A percentile compares a stretch with the other conserved stretches of the same genome.
Evolutionary conservation across 2,113 vertebrate genomes (phyloP).

Genomic region (Elephas maximus): DNA sequence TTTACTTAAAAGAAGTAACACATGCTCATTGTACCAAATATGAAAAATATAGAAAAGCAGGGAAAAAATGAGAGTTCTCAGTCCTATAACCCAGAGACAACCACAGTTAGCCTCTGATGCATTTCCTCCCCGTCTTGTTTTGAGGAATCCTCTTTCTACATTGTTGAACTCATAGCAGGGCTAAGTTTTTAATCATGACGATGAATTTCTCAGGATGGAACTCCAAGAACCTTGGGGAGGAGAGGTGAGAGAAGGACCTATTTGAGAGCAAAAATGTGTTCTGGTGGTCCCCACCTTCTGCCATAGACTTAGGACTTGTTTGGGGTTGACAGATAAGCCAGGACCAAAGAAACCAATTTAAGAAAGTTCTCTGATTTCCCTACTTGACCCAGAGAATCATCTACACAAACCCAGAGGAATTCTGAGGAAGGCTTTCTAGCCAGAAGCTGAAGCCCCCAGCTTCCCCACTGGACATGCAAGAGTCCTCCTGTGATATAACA

Average conservation of each 20-base stretch:
- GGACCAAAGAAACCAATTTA: not conserved
- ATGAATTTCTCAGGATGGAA: not conserved
- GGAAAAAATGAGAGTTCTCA: not conserved
- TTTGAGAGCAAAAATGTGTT: not conserved
- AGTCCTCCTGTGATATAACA: not conserved
- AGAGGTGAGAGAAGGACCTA: not conserved
- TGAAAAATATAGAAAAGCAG: not conserved
- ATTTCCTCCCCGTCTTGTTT: not conserved
- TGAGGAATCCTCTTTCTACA: not conserved
- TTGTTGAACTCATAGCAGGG: not conserved
- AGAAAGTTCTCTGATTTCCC: not conserved
- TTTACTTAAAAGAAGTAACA: not conserved
- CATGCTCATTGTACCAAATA: not conserved
- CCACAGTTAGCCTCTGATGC: not conserved
- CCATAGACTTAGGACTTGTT: not conserved
- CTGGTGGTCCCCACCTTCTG: not conserved
- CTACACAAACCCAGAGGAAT: not conserved
- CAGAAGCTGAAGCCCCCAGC: not conserved
- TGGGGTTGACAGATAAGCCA: not conserved
- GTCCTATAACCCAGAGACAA: not conserved
- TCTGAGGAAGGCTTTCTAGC: too few relatives aligned
- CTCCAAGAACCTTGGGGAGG: not conserved
- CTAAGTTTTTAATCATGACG: not conserved
- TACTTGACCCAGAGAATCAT: not conserved
- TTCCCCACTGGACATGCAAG: too few relatives aligned